Percentiles rank a stretch among this genome's conserved stretches.
Evolutionary conservation across 2,113 vertebrate species (phyloP).

Genomic region (Laticauda colubrina): DNA sequence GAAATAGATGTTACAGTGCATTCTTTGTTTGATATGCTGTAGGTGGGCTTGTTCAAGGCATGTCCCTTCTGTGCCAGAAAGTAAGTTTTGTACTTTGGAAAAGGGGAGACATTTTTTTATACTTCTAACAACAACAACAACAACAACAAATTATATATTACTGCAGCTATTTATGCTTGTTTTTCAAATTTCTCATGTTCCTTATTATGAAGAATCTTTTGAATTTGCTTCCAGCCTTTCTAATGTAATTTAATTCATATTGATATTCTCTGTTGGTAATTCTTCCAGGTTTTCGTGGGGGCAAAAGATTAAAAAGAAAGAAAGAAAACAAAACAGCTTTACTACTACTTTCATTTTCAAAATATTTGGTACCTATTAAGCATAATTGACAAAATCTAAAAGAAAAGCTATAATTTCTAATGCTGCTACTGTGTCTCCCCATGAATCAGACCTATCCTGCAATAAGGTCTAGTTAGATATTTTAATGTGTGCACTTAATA

Average conservation of each 20-base stretch:
- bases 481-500: no score
- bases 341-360: background rate
- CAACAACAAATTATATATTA: background rate
- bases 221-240: background rate
- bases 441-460: no score
- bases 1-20: conserved; percentile 4
- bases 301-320: background rate
- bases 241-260: background rate
- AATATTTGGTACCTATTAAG: background rate
- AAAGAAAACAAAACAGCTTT: background rate
- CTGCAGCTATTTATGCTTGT: background rate
- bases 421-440: no score
- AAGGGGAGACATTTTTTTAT: background rate
- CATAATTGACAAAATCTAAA: background rate
- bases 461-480: no score
- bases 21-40: conserved; percentile 1
- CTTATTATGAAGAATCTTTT: background rate
- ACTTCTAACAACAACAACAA: background rate
- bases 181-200: background rate
- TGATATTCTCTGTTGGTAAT: background rate
- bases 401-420: background rate
- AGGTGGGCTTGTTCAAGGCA: background rate
- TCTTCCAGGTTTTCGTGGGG: background rate
- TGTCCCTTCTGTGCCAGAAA: background rate
- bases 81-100: conserved; percentile 2